Percentiles rank a stretch among this genome's conserved stretches.
phyloP scores from a whole-genome alignment of 2,888 invertebrate species.

The Platycheirus albimanus region DNA sequence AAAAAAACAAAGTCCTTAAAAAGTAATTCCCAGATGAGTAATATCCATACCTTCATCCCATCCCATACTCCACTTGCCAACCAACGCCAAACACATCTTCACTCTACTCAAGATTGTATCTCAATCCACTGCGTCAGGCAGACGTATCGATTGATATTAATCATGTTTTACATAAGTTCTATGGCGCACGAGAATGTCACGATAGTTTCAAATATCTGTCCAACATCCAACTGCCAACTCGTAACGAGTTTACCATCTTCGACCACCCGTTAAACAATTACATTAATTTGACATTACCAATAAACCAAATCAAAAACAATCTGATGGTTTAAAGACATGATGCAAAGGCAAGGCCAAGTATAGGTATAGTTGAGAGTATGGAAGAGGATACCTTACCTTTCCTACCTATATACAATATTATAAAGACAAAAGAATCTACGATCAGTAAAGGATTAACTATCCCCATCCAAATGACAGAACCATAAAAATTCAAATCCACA shows the following conservation, averaged over 20 bases:
- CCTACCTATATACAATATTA: too few species aligned
- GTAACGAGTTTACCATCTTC: constrained; percentile 24
- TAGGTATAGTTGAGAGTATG: background rate
- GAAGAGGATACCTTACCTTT: background rate
- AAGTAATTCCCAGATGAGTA: background rate
- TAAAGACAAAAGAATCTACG: constrained; percentile 33
- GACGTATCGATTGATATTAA: constrained; percentile 57
- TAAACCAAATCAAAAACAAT: constrained; percentile 55
- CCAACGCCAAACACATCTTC: background rate
- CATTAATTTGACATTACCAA: constrained; percentile 69
- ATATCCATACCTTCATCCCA: background rate
- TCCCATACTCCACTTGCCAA: background rate
- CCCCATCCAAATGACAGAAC: constrained; percentile 59
- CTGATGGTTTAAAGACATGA: background rate
- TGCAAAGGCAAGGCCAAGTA: constrained; percentile 9
- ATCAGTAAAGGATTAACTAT: constrained; percentile 62
- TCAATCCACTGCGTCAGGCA: background rate
- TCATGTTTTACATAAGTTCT: constrained; percentile 52
- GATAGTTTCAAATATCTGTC: constrained; percentile 63
- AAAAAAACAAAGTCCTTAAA: background rate
- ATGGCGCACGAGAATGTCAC: constrained; percentile 35
- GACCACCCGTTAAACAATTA: constrained; percentile 72
- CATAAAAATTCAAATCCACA: constrained; percentile 69
- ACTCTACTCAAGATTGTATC: background rate
- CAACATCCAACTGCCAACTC: constrained; percentile 11